Base-by-base conservation (phyloP, 2,797 vertebrate species). In the Crenuchus spilurus region DNA sequence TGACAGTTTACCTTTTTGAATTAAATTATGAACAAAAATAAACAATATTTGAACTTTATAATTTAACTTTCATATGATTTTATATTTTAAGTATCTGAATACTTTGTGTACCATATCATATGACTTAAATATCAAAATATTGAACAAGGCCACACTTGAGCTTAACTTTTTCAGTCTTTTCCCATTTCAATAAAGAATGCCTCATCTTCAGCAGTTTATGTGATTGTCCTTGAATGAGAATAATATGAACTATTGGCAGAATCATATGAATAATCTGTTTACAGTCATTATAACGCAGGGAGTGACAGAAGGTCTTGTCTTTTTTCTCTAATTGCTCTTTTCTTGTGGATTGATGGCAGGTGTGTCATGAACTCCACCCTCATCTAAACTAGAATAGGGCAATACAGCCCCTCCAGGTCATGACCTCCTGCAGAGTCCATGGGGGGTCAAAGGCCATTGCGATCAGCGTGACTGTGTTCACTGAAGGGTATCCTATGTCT, bases 361-460 rank as follows among this genome's bases (percentile, higher is more conserved):
- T 2, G 55, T 67, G n/a, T 30, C 6, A 46, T 1, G 13, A 4
- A 26, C 31, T 30, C 11, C 33, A 48, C 42, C 39, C 26, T 30
- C 14, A 44, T 30, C 4, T 49, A 30, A 49, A 44, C 28, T 7
- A 35, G 20, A 64, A 57, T 51, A 58, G 41, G 18, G 20, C 24
- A 49, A n/a, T 2, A 13, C 8, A 37, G 22, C 11, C 16, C 26
- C 26, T 5, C 28, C 16, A 67, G 20, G 22, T 16, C 10, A 30
- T 52, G 33, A 67, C 30, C 33, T 31, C 46, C 49, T 57, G 22
- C 24, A 41, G 35, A 41, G 49, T 11, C n/a, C 24, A 61, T 68
- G 55, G 46, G 42, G 24, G 60, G 58, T 71, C 48, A 69, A 74
- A 71, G 54, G 54, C 41, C 48, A 61, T n/a, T 46, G 22, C 60